These are phyloP conservation scores for Bimastos eiseni DNA, from an alignment of 2,888 invertebrate species.

Conservation along the genomic window DNA sequence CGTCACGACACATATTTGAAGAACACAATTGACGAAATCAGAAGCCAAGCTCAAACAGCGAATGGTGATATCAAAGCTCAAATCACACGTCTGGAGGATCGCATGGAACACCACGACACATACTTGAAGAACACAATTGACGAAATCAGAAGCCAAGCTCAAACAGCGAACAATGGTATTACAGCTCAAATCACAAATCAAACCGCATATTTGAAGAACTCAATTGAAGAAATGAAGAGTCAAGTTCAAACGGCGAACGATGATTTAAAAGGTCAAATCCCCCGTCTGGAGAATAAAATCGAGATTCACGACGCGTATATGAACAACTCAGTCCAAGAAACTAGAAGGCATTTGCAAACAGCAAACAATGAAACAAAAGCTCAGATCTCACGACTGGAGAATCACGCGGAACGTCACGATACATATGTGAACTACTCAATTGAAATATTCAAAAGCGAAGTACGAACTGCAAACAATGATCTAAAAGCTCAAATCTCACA, in stretches of 20 bases:
- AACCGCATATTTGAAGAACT: too few species aligned
- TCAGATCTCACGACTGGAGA: neutral
- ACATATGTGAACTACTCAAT: neutral
- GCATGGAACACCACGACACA: neutral
- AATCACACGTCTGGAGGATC: neutral
- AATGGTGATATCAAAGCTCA: neutral
- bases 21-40: too few species aligned
- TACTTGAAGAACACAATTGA: neutral
- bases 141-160: neutral
- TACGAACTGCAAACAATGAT: neutral
- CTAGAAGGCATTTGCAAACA: too few species aligned
- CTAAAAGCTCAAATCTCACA: too few species aligned
- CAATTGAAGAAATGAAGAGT: too few species aligned
- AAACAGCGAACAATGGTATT: neutral
- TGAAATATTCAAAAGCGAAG: neutral
- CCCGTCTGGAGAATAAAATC: too few species aligned
- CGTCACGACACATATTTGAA: too few species aligned
- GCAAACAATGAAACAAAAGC: neutral
- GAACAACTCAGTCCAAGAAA: too few species aligned
- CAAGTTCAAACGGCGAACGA: neutral
- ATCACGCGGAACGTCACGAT: neutral
- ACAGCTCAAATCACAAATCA: too few species aligned
- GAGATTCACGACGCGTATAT: too few species aligned
- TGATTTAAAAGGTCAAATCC: too few species aligned
- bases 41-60: too few species aligned